These are phyloP conservation scores for Masticophis lateralis DNA, from an alignment of 2,797 vertebrate species.

Conservation along the genomic window DNA sequence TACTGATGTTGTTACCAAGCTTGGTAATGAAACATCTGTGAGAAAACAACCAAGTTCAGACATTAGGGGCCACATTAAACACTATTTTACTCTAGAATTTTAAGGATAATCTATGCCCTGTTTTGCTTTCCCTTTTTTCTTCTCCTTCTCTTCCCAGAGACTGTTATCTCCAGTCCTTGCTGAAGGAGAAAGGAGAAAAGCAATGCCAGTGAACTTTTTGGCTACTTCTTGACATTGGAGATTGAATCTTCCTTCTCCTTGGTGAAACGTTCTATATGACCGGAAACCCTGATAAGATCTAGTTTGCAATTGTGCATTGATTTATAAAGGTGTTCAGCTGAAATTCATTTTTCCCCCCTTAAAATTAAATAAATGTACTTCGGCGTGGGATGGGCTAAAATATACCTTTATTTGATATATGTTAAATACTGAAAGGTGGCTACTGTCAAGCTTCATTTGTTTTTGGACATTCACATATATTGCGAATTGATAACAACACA, in stretches of 20 bases:
- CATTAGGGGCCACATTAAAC: slow-evolving; percentile 7
- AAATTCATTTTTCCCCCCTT: accelerated
- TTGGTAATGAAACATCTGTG: background rate
- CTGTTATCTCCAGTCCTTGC: background rate
- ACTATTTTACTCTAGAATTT: slow-evolving; percentile 37
- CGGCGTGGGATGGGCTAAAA: background rate
- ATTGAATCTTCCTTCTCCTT: background rate
- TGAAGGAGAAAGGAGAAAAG: background rate
- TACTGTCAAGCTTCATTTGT: background rate
- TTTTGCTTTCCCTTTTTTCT: background rate
- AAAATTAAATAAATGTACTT: background rate
- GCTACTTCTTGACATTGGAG: background rate
- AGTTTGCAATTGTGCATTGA: background rate
- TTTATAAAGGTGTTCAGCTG: background rate
- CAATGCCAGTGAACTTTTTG: background rate
- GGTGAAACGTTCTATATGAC: background rate
- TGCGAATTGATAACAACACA: background rate
- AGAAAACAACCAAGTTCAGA: too few relatives aligned
- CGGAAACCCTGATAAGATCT: background rate
- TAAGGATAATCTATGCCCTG: background rate
- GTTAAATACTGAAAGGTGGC: background rate
- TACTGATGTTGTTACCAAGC: background rate
- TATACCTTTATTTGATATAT: background rate
- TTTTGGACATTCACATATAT: background rate
- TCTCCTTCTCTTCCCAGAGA: background rate